Evolutionary conservation across 1,140 invertebrate genomes (phyloP).

Genomic region (Papilio aristodemus): DNA sequence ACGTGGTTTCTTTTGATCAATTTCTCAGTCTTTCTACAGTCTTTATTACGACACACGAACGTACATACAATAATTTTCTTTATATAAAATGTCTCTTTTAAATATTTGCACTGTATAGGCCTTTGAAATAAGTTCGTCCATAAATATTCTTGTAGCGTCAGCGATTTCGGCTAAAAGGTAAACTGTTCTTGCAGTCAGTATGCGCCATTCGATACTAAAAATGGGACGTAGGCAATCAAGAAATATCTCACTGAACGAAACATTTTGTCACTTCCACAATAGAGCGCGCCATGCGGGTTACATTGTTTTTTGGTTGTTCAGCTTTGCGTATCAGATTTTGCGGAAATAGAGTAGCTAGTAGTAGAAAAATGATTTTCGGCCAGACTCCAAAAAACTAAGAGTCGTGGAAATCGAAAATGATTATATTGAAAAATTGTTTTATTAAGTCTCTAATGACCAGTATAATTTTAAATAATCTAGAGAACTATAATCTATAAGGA

Average conservation of each 20-base stretch:
- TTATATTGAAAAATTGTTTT: background rate
- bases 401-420: background rate
- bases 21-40: no score
- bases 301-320: constrained; percentile 15
- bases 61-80: no score
- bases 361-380: background rate
- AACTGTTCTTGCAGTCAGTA: background rate
- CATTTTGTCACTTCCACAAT: constrained; percentile 16
- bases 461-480: no score
- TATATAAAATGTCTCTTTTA: no score
- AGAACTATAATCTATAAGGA: background rate
- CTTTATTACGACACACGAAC: no score
- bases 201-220: constrained; percentile 12
- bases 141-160: constrained; percentile 1
- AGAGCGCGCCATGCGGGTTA: constrained; percentile 17
- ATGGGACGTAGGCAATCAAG: background rate
- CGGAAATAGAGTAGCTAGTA: background rate
- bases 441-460: no score
- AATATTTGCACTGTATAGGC: no score
- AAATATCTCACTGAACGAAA: constrained; percentile 11
- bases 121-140: no score
- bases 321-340: constrained; percentile 10
- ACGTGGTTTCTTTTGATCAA: no score
- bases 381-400: background rate
- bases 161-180: constrained; percentile 8